Evolutionary conservation across 2,113 vertebrate species (phyloP).

Genomic region (Raphicerus campestris): DNA sequence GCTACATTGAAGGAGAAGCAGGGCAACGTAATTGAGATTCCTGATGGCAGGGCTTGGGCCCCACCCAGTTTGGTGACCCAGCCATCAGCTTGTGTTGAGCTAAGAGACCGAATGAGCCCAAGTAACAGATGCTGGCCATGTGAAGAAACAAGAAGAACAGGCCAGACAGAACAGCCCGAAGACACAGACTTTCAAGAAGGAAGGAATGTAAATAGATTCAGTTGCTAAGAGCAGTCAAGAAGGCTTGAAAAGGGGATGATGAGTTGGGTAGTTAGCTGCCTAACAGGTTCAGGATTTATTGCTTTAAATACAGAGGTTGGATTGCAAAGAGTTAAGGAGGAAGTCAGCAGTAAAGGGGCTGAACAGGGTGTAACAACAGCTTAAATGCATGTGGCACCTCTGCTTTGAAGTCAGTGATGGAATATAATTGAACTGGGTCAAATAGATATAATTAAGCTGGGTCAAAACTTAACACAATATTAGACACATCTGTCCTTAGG

Average conservation of each 20-base stretch:
- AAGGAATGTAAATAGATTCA: not conserved
- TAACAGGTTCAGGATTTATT: not conserved
- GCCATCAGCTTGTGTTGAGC: not conserved
- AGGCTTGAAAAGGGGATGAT: not conserved
- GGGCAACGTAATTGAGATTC: not conserved
- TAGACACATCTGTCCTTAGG: slow-evolving; percentile 60
- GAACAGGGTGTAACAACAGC: not conserved
- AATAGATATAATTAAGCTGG: slow-evolving; percentile 66
- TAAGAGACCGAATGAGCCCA: too few species aligned
- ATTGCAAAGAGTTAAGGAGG: slow-evolving; percentile 38
- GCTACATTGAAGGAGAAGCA: not conserved
- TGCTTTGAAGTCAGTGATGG: slow-evolving; percentile 55
- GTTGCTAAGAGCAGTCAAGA: not conserved
- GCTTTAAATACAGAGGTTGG: not conserved
- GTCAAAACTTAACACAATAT: slow-evolving; percentile 60
- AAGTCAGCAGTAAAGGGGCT: not conserved
- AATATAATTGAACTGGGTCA: slow-evolving; percentile 69
- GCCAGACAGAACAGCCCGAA: not conserved
- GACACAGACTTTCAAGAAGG: not conserved
- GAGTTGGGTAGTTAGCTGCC: not conserved
- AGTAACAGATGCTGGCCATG: not conserved
- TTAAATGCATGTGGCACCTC: slow-evolving; percentile 54
- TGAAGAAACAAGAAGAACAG: not conserved
- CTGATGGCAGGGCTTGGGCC: not conserved
- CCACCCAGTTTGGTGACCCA: not conserved